A percentile compares a stretch with the other conserved stretches of the same genome.
phyloP scores from a whole-genome alignment of 2,113 vertebrate genomes.

The Accipiter cooperii region DNA sequence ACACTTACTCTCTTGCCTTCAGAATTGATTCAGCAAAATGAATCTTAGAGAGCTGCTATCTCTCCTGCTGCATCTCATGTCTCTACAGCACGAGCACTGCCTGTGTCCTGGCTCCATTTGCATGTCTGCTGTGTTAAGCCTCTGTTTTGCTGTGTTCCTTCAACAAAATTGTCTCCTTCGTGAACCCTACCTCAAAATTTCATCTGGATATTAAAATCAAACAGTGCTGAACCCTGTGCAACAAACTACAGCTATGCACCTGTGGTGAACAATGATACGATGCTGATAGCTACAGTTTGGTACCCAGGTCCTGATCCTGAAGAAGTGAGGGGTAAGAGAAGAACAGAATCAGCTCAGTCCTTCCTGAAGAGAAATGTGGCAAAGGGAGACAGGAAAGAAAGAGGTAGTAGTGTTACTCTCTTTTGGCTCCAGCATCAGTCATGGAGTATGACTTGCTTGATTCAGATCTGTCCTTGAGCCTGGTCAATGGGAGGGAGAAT shows the following conservation, averaged over 20 bases:
- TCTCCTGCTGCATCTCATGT: neutral
- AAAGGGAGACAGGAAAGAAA: neutral
- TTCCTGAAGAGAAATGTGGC: neutral
- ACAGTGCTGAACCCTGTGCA: neutral
- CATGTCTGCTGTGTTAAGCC: neutral
- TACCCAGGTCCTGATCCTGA: neutral
- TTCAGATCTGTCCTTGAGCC: neutral
- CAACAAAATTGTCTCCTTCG: neutral
- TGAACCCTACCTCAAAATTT: neutral
- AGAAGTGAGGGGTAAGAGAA: neutral
- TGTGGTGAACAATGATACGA: rapidly evolving
- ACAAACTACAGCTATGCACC: neutral
- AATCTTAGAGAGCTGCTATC: neutral
- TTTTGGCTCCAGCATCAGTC: neutral
- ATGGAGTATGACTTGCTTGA: neutral
- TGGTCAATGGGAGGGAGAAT: neutral
- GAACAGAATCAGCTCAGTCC: neutral
- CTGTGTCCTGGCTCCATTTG: neutral
- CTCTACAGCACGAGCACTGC: neutral
- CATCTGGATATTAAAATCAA: neutral
- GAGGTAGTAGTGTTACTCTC: neutral
- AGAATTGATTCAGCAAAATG: neutral
- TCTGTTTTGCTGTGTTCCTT: neutral
- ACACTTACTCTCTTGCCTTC: neutral
- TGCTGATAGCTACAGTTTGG: neutral